A percentile compares a stretch with the other conserved stretches of the same genome.
Conservation (phyloP, 2,113 vertebrate species). For the Malurus alboscapulatus region DNA sequence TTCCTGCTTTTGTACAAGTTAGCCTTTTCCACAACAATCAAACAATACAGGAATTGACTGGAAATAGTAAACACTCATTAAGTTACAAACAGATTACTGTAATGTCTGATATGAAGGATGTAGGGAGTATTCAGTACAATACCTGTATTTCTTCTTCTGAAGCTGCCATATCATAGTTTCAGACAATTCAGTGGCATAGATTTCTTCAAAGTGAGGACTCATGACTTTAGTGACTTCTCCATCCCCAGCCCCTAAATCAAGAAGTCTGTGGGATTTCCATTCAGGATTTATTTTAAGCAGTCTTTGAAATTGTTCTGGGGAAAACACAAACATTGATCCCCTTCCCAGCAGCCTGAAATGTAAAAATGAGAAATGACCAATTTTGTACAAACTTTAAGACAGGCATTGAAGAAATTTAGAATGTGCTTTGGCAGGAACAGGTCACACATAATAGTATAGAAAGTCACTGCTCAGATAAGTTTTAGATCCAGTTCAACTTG, state of each 20-base stretch:
- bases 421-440: background rate
- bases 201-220: constrained; percentile 90
- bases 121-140: background rate
- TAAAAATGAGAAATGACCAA: constrained; percentile 30
- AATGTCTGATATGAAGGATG: background rate
- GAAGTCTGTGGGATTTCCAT: constrained; percentile 87
- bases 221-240: constrained; percentile 95
- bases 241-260: constrained; percentile 96
- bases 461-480: constrained; percentile 6
- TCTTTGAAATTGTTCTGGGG: constrained; percentile 87
- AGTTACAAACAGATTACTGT: background rate
- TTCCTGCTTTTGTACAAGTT: background rate
- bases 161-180: constrained; percentile 97
- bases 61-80: background rate
- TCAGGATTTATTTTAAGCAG: constrained; percentile 87
- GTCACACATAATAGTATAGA: background rate
- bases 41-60: background rate
- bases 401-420: background rate
- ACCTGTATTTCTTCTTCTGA: constrained; percentile 93
- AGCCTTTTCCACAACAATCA: background rate
- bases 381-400: constrained; percentile 3
- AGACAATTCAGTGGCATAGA: constrained; percentile 93
- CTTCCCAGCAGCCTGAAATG: constrained; percentile 88
- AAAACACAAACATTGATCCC: constrained; percentile 98
- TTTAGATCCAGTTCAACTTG: constrained; percentile 27